phyloP scores from a whole-genome alignment of 2,888 invertebrate species.

The Protodeltote pygarga region DNA sequence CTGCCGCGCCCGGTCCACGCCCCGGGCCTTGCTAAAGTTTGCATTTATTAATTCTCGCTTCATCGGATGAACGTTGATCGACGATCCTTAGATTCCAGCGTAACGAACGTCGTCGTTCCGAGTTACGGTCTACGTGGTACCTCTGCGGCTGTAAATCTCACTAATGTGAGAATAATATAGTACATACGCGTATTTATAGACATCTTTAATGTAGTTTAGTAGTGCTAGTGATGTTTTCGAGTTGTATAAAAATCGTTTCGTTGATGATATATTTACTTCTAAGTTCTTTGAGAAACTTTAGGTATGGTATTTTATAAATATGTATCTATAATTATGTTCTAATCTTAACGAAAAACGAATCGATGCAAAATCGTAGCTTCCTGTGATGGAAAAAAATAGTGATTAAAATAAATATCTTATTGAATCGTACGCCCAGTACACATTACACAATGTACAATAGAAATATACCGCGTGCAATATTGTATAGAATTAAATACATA shows the following conservation, averaged over 20 bases:
- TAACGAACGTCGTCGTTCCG: conserved; percentile 64
- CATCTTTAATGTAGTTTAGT: conserved; percentile 74
- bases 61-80: conserved; percentile 59
- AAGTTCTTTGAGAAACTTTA: conserved; percentile 69
- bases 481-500: conserved; percentile 82
- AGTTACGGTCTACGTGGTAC: conserved; percentile 79
- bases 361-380: conserved; percentile 76
- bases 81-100: conserved; percentile 64
- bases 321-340: conserved; percentile 62
- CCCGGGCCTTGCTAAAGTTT: conserved; percentile 56
- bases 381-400: conserved; percentile 73
- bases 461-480: conserved; percentile 85
- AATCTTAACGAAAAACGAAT: conserved; percentile 68
- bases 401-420: conserved; percentile 67
- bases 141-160: conserved; percentile 82
- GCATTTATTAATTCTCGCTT: conserved; percentile 76
- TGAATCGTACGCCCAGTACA: conserved; percentile 72
- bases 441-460: conserved; percentile 77
- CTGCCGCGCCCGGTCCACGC: conserved; percentile 31
- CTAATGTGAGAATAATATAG: conserved; percentile 72
- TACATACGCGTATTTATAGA: conserved; percentile 76
- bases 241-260: conserved; percentile 75
- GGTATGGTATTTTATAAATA: conserved; percentile 65
- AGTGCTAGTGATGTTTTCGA: conserved; percentile 81
- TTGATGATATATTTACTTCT: conserved; percentile 60